phyloP scores from a whole-genome alignment of 1,140 invertebrate species.

The Conus betulinus region DNA sequence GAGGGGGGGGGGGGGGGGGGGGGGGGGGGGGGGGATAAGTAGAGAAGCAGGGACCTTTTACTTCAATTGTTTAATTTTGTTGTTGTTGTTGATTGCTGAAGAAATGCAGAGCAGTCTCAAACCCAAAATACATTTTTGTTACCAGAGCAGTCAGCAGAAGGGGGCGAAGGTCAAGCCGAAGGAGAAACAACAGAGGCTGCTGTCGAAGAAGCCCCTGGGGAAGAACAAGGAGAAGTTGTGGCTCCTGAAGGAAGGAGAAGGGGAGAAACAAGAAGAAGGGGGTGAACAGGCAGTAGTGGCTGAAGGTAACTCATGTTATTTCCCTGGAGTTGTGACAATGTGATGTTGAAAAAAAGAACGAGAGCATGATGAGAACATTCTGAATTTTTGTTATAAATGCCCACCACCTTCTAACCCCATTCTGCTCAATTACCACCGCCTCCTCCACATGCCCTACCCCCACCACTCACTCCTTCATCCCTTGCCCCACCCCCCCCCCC shows the following conservation, averaged over 20 bases:
- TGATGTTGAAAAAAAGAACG: no score
- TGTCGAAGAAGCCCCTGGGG: background rate
- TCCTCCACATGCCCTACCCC: no score
- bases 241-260: conserved; percentile 36
- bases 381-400: no score
- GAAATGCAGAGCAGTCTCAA: background rate
- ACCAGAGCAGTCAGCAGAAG: conserved; percentile 37
- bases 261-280: conserved; percentile 37
- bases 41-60: conserved; percentile 34
- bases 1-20: background rate
- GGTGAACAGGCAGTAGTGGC: conserved; percentile 37
- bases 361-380: no score
- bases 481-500: no score
- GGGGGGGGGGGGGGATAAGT: conserved; percentile 25
- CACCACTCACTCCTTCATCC: no score
- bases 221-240: conserved; percentile 26
- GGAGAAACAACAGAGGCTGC: background rate
- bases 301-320: conserved; percentile 26
- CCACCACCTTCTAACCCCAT: no score
- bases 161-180: conserved; percentile 30
- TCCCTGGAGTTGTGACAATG: no score
- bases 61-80: background rate
- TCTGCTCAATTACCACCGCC: no score
- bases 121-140: background rate
- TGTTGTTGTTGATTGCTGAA: background rate